These are phyloP conservation scores for Dryobates pubescens DNA, from an alignment of 2,797 vertebrate species.

Conservation along the genomic window DNA sequence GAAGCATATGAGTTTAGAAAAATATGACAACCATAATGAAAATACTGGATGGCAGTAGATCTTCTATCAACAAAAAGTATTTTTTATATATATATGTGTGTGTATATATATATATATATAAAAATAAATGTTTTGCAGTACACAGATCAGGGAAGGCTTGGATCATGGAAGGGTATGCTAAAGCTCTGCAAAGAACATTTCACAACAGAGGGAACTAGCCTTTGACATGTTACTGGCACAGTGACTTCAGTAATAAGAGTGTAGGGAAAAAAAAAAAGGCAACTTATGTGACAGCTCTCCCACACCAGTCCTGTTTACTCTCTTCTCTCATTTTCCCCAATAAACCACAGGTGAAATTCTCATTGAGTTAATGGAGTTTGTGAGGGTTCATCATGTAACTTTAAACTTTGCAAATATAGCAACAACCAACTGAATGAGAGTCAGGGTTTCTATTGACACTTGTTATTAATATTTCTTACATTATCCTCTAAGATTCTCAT, in stretches of 20 bases:
- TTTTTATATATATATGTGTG: not conserved
- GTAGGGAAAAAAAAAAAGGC: not conserved
- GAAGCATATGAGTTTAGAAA: constrained; percentile 22
- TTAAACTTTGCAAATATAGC: not conserved
- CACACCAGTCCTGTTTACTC: not conserved
- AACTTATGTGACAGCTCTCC: not conserved
- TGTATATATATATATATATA: no score
- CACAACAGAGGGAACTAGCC: not conserved
- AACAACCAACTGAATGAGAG: not conserved
- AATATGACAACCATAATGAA: constrained; percentile 34
- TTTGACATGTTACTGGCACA: not conserved
- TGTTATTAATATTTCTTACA: not conserved
- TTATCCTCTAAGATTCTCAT: not conserved
- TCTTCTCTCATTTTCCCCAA: not conserved
- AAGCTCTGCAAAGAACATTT: not conserved
- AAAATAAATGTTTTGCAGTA: not conserved
- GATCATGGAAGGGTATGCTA: not conserved
- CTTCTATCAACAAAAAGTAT: not conserved
- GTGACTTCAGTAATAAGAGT: not conserved
- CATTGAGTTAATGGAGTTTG: not conserved
- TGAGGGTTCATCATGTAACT: not conserved
- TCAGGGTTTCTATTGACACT: not conserved
- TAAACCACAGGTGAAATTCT: not conserved
- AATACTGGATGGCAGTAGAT: constrained; percentile 31
- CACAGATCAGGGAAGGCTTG: not conserved